Percentiles rank a stretch among this genome's conserved stretches.
Evolutionary conservation across 2,113 vertebrate genomes (phyloP).

Genomic region (Tylochromis polylepis): DNA sequence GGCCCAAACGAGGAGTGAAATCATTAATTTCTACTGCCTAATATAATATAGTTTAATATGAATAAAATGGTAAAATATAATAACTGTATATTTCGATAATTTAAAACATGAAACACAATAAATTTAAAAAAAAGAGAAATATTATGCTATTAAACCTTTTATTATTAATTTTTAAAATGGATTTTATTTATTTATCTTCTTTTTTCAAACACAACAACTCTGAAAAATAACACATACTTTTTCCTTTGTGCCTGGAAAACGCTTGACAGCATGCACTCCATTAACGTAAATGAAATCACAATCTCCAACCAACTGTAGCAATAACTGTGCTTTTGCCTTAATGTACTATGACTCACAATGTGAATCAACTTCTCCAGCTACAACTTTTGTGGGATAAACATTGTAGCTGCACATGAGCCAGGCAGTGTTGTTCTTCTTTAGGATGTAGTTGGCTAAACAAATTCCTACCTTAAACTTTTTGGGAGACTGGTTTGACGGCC

Average conservation of each 20-base stretch:
- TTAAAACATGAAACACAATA: background rate
- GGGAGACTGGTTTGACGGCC: background rate
- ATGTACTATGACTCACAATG: background rate
- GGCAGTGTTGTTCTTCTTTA: background rate
- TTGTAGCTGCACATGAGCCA: background rate
- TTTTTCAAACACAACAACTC: background rate
- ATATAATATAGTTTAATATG: background rate
- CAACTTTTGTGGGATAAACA: background rate
- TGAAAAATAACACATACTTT: background rate
- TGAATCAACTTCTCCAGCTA: background rate
- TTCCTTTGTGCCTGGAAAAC: background rate
- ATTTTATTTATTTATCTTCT: background rate
- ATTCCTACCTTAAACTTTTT: background rate
- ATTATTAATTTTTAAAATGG: background rate
- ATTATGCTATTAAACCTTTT: background rate
- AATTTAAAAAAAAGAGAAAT: background rate
- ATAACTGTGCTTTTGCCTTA: background rate
- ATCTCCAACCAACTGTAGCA: background rate
- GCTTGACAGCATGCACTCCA: background rate
- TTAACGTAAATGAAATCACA: background rate
- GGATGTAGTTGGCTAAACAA: background rate
- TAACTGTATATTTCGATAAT: background rate
- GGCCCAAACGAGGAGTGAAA: background rate
- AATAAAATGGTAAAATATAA: background rate
- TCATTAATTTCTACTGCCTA: background rate